Evolutionary conservation across 2,797 vertebrate genomes (phyloP), one percentile per base, ranked within the genome.

Genomic region (Chelmon rostratus): DNA sequence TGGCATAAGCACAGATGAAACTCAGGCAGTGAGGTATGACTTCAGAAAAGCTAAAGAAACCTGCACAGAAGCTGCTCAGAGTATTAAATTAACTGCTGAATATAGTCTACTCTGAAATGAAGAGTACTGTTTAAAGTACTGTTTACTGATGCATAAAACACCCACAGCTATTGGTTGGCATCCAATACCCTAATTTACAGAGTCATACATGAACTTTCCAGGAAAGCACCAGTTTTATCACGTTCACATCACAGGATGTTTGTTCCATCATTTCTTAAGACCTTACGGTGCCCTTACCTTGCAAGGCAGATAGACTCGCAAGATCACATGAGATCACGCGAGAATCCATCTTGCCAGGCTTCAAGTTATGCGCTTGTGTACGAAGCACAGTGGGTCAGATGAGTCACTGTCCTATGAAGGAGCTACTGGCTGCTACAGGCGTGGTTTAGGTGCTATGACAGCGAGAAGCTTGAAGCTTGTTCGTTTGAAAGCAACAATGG

Each of bases 21-120:
- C 84, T 2, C 91, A 92, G 85, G 92, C 94, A 72, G 89, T 89
- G 63, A 96, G 96, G 98, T 99, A 91, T 73, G 93, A 69, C 37
- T 42, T 10, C 1, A 49, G 18, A 59, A 35, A 25, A 44, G 15
- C 52, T 1, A 3, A 31, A 31, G 6, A 66, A 75, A 40, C 19
- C 28, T 19, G n/a, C 33, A 13, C 9, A 21, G 52, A 47, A 56
- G 12, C 9, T 21, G 21, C 19, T 74, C 28, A 46, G 38, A 8
- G 2, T 16, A 23, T n/a, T 57, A 44, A 21, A 37, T 54, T 21
- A 57, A 28, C 42, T 33, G 35, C 28, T 69, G 13, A 21, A 13
- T 11, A 5, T 21, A 13, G 18, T 57, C 23, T 35, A 2, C 21
- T n/a, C 1, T 28, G 12, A 53, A 35, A 15, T 33, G 9, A 15